phyloP scores from a whole-genome alignment of 2,888 invertebrate genomes.

The Drosophila mimica region DNA sequence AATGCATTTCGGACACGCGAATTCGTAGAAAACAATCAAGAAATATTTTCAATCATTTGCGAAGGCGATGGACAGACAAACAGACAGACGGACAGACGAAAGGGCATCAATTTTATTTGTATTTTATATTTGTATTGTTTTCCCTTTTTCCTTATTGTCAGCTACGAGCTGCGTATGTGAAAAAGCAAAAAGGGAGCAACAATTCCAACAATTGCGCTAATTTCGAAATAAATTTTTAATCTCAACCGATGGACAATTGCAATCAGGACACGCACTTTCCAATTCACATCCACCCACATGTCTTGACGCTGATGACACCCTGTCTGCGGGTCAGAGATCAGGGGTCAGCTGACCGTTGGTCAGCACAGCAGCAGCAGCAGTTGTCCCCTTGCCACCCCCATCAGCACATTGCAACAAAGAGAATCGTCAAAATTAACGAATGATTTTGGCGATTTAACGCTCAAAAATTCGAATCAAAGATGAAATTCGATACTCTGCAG shows the following conservation, averaged over 20 bases:
- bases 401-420: constrained; percentile 51
- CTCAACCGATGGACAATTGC: constrained; percentile 60
- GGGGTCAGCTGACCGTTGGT: constrained; percentile 68
- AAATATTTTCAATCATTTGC: constrained; percentile 74
- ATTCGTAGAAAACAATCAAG: constrained; percentile 74
- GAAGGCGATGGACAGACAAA: constrained; percentile 19
- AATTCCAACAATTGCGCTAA: constrained; percentile 83
- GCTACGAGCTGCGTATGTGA: constrained; percentile 14
- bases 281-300: constrained; percentile 65
- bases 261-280: constrained; percentile 34
- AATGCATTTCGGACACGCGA: constrained; percentile 62
- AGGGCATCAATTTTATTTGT: constrained; percentile 64
- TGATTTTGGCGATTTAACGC: constrained; percentile 79
- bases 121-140: constrained; percentile 59
- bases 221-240: constrained; percentile 83
- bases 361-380: constrained; percentile 39
- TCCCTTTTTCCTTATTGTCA: constrained; percentile 24
- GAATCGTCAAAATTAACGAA: constrained; percentile 79
- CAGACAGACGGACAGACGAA: background rate
- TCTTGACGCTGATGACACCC: constrained; percentile 56
- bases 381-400: constrained; percentile 61
- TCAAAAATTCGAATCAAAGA: constrained; percentile 65
- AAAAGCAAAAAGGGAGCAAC: constrained; percentile 53
- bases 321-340: constrained; percentile 67
- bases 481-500: constrained; percentile 64